These are phyloP conservation scores for Esox lucius DNA, from an alignment of 2,797 vertebrate species.

Conservation along the genomic window DNA sequence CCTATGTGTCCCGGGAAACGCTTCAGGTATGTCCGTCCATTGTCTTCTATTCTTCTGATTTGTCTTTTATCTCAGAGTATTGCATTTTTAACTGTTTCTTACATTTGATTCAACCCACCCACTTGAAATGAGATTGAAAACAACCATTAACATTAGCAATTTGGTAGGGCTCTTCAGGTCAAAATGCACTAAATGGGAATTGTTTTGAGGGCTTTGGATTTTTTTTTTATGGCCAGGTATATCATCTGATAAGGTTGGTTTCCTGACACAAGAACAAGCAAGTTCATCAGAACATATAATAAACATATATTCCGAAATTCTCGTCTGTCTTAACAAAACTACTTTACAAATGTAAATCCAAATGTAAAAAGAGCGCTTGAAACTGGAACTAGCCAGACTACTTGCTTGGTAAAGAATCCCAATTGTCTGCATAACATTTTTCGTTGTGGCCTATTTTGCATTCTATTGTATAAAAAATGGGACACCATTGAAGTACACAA, in stretches of 20 bases:
- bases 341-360: neutral
- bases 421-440: neutral
- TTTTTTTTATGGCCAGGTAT: no score
- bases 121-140: neutral
- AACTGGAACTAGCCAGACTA: neutral
- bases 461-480: neutral
- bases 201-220: no score
- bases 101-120: neutral
- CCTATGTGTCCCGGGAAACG: constrained; percentile 87
- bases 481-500: neutral
- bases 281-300: no score
- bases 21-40: constrained; percentile 74
- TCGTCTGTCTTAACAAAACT: no score
- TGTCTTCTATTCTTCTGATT: neutral
- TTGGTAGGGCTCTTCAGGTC: no score
- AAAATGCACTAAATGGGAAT: no score
- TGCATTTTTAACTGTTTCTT: constrained; percentile 13
- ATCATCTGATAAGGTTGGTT: no score
- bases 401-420: neutral
- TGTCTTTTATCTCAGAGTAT: neutral
- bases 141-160: neutral
- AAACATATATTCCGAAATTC: no score
- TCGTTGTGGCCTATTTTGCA: neutral
- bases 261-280: no score
- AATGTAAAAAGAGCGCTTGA: neutral